phyloP scores from a whole-genome alignment of 2,888 invertebrate species.

The Panopea generosa region DNA sequence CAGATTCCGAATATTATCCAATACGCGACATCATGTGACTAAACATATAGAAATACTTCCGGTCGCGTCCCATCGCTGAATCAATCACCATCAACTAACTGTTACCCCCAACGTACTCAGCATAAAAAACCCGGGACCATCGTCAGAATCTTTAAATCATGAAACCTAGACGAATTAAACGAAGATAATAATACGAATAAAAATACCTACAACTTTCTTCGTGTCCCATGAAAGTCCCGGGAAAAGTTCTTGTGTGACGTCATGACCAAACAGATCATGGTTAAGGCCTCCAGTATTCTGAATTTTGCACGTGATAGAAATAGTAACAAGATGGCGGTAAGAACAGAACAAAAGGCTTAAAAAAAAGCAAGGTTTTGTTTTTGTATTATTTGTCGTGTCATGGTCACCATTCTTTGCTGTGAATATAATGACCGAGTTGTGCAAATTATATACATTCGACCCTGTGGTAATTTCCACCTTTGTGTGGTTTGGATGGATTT shows the following conservation, averaged over 20 bases:
- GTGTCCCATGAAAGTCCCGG: slow-evolving; percentile 1
- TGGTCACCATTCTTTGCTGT: slow-evolving; percentile 85
- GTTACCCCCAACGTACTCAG: slow-evolving; percentile 47
- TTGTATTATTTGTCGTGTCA: slow-evolving; percentile 83
- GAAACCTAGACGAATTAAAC: slow-evolving; percentile 47
- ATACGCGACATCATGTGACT: slow-evolving; percentile 50
- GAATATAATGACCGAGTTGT: slow-evolving; percentile 86
- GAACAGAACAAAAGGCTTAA: slow-evolving; percentile 98
- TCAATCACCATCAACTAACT: slow-evolving; percentile 13
- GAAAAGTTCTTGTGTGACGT: slow-evolving; percentile 52
- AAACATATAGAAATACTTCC: slow-evolving; percentile 23
- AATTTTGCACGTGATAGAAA: slow-evolving; percentile 70
- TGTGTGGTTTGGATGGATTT: slow-evolving; percentile 84
- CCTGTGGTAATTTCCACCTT: slow-evolving; percentile 81
- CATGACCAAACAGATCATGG: slow-evolving; percentile 79
- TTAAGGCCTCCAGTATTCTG: slow-evolving; percentile 82
- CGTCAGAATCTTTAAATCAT: slow-evolving; percentile 51
- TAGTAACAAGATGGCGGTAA: slow-evolving; percentile 85
- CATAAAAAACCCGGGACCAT: slow-evolving; percentile 22
- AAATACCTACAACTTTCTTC: slow-evolving; percentile 9
- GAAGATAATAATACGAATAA: slow-evolving; percentile 39
- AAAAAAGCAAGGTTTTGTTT: slow-evolving; percentile 89
- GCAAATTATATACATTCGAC: slow-evolving; percentile 91
- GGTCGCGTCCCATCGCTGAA: not conserved
- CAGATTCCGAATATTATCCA: slow-evolving; percentile 43